phyloP scores from a whole-genome alignment of 2,797 vertebrate genomes.

The Sebastiscus albofasciatus region DNA sequence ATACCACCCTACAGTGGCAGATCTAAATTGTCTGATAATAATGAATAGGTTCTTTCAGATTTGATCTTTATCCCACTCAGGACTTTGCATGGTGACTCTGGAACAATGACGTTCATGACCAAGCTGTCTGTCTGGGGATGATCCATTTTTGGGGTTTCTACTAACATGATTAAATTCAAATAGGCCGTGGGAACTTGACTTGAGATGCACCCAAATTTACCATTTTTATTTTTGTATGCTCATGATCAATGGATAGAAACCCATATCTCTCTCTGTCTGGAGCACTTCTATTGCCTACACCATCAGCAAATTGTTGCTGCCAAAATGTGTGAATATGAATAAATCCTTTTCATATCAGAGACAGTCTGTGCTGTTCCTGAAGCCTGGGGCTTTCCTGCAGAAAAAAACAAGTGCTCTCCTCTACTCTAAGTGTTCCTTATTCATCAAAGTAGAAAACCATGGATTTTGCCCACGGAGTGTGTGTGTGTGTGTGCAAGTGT shows the following conservation, averaged over 20 bases:
- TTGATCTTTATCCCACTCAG: background rate
- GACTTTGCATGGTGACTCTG: background rate
- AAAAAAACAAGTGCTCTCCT: slow-evolving; percentile 16
- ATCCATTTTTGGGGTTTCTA: slow-evolving; percentile 4
- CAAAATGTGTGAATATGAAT: slow-evolving; percentile 30
- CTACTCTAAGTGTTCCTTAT: background rate
- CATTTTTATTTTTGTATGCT: background rate
- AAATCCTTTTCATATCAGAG: slow-evolving; percentile 34
- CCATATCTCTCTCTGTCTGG: background rate
- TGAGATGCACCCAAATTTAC: background rate
- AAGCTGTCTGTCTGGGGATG: background rate
- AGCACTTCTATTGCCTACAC: background rate
- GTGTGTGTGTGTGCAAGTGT: background rate
- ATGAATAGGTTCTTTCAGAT: background rate
- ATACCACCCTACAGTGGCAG: background rate
- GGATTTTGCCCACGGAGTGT: background rate
- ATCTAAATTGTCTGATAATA: background rate
- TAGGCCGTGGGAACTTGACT: background rate
- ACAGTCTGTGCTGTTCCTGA: slow-evolving; percentile 7
- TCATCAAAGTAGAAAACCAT: slow-evolving; percentile 13
- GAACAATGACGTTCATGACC: background rate
- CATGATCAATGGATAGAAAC: background rate
- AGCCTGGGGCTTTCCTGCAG: slow-evolving; percentile 14
- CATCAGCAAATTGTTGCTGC: slow-evolving; percentile 15
- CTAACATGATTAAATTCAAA: slow-evolving; percentile 1